A percentile compares a stretch with the other conserved stretches of the same genome.
These are phyloP conservation scores for Adelognathus sp. DNA, from an alignment of 2,888 invertebrate genomes.

Conservation along the genomic window DNA sequence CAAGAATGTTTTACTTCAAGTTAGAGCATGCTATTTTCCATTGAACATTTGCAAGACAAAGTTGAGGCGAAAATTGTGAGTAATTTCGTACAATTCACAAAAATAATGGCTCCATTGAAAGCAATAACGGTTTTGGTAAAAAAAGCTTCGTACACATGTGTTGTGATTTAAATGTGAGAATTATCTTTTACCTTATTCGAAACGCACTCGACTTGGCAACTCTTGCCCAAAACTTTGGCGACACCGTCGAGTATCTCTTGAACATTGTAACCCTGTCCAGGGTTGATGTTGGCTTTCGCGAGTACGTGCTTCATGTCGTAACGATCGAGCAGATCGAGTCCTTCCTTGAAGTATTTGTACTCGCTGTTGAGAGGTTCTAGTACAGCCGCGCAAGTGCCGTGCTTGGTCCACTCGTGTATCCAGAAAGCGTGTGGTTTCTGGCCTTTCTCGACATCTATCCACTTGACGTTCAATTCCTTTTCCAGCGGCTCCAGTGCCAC, in stretches of 20 bases:
- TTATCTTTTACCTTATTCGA: conserved; percentile 82
- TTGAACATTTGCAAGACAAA: too few species aligned
- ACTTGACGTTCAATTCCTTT: conserved; percentile 83
- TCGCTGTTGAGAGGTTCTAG: conserved; percentile 84
- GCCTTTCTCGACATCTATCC: conserved; percentile 89
- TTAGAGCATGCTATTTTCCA: too few species aligned
- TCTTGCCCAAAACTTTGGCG: conserved; percentile 82
- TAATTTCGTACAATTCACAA: too few species aligned
- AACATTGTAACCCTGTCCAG: conserved; percentile 76
- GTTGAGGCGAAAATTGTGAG: too few species aligned
- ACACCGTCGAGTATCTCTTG: conserved; percentile 83
- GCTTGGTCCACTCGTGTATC: conserved; percentile 92
- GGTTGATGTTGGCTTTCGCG: conserved; percentile 83
- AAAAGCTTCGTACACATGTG: too few species aligned
- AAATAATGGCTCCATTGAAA: too few species aligned
- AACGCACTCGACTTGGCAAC: conserved; percentile 86
- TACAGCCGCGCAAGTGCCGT: conserved; percentile 89
- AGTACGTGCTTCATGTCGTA: conserved; percentile 86
- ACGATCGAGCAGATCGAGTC: conserved; percentile 84
- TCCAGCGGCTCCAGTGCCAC: conserved; percentile 84
- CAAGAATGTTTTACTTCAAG: too few species aligned
- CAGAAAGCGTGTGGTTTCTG: conserved; percentile 84
- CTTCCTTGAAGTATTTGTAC: conserved; percentile 87
- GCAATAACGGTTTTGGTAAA: too few species aligned
- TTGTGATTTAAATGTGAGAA: too few species aligned